These are phyloP conservation scores for Anseranas semipalmata DNA, from an alignment of 2,113 vertebrate genomes.

Conservation along the genomic window DNA sequence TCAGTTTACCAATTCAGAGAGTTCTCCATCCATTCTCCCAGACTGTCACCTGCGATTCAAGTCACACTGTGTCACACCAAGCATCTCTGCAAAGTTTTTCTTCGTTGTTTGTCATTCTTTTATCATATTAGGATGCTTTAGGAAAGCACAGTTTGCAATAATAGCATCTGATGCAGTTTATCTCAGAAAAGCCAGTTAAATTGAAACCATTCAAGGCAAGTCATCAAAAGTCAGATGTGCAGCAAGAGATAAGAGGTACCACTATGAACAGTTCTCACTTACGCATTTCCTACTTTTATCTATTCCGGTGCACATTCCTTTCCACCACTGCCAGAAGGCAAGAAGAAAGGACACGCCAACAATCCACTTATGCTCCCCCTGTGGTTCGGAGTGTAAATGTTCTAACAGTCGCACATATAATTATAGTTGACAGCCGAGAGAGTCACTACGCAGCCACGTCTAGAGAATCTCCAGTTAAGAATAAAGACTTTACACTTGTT, in stretches of 20 bases:
- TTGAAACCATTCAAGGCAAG: background rate
- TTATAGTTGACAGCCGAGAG: constrained; percentile 20
- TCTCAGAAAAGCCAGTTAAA: background rate
- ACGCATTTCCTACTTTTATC: background rate
- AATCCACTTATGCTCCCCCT: background rate
- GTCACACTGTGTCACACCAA: background rate
- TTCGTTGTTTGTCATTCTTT: background rate
- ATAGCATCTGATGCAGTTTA: background rate
- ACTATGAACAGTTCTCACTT: background rate
- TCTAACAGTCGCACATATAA: constrained; percentile 7
- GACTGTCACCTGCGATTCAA: background rate
- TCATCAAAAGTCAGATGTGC: background rate
- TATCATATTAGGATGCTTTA: background rate
- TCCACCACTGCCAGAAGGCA: background rate
- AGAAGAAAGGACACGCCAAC: background rate
- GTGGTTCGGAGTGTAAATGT: background rate
- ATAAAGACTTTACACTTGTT: background rate
- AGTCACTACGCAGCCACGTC: constrained; percentile 4
- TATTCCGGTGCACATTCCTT: background rate
- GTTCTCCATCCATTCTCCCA: background rate
- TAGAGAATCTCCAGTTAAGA: background rate
- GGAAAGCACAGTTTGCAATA: background rate
- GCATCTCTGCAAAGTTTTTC: background rate
- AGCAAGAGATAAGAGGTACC: background rate
- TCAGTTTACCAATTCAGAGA: background rate